Evolutionary conservation across 2,888 invertebrate genomes (phyloP), one percentile per base, ranked within the genome.

Genomic region (Eledona agricola): DNA sequence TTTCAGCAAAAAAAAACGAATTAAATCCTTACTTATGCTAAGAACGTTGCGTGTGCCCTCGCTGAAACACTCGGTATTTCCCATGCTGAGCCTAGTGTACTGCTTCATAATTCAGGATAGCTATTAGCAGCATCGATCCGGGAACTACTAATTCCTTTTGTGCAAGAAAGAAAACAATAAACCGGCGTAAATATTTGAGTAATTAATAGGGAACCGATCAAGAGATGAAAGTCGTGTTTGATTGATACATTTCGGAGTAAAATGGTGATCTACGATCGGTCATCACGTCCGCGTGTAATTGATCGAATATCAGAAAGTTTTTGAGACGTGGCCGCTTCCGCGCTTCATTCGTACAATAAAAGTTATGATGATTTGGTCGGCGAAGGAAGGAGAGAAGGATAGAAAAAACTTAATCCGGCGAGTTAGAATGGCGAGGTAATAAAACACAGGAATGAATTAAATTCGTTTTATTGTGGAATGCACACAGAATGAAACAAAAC

Each of bases 401-500:
- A n/a, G 34, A 37, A 54, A 42, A 47, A 40, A 43, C 46, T 37
- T 49, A 40, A 42, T 52, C 47, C 20, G 26, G 47, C 35, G 50
- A 45, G 52, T 49, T 46, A 54, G 13, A 45, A 35, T 54, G 55
- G 51, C 50, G 53, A 34, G 57, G 60, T 58, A 65, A 63, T 64
- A 66, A 66, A 65, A 66, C 64, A 62, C 61, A 55, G 58, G 58
- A 59, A 59, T 60, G 63, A 66, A 68, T 69, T 67, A 66, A 69
- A 67, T 61, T 65, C 64, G 64, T 70, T 73, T 72, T 71, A 70
- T 72, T 71, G 69, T 71, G 67, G 67, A 71, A 69, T 72, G 69
- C 69, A 72, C 71, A 70, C 70, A 68, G 69, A 71, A 71, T 69
- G 66, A 69, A 72, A 68, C 65, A 66, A 63, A 71, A 70, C 62